Evolutionary conservation across 2,797 vertebrate genomes (phyloP), one percentile per base, ranked within the genome.

Genomic region (Ataeniobius toweri): DNA sequence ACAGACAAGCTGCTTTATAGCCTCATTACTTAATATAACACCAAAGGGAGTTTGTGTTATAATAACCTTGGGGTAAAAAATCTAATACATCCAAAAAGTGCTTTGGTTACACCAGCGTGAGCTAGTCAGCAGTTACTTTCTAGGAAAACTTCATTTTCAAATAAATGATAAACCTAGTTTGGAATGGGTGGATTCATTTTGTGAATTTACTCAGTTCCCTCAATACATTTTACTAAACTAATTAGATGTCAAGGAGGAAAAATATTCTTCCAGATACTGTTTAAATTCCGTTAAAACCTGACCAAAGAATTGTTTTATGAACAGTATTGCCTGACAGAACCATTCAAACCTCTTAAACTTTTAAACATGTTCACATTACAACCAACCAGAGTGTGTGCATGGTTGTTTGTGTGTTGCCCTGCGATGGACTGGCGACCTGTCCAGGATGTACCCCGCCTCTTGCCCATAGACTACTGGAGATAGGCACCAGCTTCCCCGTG

Each of bases 11-110:
- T 67, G 76, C 41, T 75, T 82, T 71, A 78, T 71, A 50, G 58
- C 76, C 73, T 85, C 72, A 87, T 87, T 83, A 85, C 71, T 74
- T 77, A 72, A 48, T 50, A 50, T 51, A 70, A 85, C 58, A 74
- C 70, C 28, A 58, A 73, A 56, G 77, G 36, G 41, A 73, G 31
- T 79, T 76, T 75, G 73, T n/a, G 51, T 71, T 76, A 81, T 85
- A 85, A 86, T 80, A 83, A 73, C 77, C 81, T 58, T 61, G 77
- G 73, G 48, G 80, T 69, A 75, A 53, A 77, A 63, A 56, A 61
- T 61, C 13, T 48, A 71, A n/a, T 55, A 44, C 50, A 48, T 63
- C 65, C 48, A 83, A 56, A 61, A 51, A n/a, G 12, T 55, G 10
- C 71, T 77, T 82, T 74, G 6, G 2, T 73, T 65, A 48, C 31